phyloP scores from a whole-genome alignment of 2,888 invertebrate species.

The Sicus ferrugineus region DNA sequence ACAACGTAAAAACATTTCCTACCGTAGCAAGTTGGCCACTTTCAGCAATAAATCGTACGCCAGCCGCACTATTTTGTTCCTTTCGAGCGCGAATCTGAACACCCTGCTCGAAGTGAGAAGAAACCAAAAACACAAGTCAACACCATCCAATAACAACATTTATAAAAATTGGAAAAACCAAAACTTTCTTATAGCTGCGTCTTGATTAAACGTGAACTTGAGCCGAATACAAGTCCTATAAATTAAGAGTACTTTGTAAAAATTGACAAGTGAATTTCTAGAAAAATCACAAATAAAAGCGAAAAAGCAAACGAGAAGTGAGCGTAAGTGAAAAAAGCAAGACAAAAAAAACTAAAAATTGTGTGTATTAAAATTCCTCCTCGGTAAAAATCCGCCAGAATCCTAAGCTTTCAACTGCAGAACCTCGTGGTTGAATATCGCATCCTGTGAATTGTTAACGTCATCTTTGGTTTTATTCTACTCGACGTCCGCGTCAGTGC shows the following conservation, averaged over 20 bases:
- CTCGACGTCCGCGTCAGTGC: constrained; percentile 16
- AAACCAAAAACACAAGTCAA: constrained; percentile 41
- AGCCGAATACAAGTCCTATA: constrained; percentile 38
- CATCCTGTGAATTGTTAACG: constrained; percentile 4
- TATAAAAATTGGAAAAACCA: constrained; percentile 60
- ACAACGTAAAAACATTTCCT: constrained; percentile 50
- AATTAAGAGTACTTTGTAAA: constrained; percentile 15
- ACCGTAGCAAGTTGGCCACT: constrained; percentile 44
- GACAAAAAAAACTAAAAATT: constrained; percentile 14
- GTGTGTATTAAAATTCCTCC: neutral
- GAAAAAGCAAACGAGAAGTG: constrained; percentile 32
- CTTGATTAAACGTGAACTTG: constrained; percentile 56
- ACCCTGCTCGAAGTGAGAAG: constrained; percentile 43
- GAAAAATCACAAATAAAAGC: constrained; percentile 25
- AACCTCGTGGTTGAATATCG: constrained; percentile 12
- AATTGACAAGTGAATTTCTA: constrained; percentile 33
- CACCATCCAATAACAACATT: constrained; percentile 51
- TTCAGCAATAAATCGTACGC: constrained; percentile 42
- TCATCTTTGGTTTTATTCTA: neutral
- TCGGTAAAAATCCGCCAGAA: neutral
- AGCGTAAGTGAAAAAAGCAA: constrained; percentile 35
- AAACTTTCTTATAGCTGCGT: constrained; percentile 62
- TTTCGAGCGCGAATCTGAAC: constrained; percentile 19
- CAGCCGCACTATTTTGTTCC: constrained; percentile 34
- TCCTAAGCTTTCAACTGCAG: neutral